Conservation (phyloP, 2,888 invertebrate genomes). For the Rhamnusium bicolor region DNA sequence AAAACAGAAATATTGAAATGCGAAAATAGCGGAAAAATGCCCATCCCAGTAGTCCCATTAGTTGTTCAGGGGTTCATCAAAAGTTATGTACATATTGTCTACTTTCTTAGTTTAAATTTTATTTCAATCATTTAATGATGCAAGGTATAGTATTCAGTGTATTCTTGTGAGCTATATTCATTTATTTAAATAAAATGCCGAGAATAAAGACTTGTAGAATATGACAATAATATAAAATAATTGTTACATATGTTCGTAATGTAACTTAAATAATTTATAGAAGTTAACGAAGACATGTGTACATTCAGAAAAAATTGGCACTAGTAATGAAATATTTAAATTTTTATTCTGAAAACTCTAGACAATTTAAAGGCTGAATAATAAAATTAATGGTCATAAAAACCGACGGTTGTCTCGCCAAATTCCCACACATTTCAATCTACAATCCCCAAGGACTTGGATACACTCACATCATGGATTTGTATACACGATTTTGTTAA, state of each 20-base stretch:
- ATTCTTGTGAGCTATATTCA: too few species aligned
- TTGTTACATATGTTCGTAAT: not conserved
- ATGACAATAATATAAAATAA: not conserved
- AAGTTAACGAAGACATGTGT: too few species aligned
- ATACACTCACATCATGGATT: conserved; percentile 23
- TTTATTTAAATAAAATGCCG: too few species aligned
- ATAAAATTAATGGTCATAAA: conserved; percentile 9
- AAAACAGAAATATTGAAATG: too few species aligned
- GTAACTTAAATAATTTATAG: too few species aligned
- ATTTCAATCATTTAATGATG: too few species aligned
- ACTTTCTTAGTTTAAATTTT: too few species aligned
- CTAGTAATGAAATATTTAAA: not conserved
- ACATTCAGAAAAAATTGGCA: not conserved
- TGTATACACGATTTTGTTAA: conserved; percentile 32
- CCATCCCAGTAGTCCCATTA: too few species aligned
- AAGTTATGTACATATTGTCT: too few species aligned
- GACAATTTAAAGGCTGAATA: not conserved
- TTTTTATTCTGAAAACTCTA: not conserved
- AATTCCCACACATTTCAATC: conserved; percentile 44
- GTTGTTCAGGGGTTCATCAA: too few species aligned
- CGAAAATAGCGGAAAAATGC: too few species aligned
- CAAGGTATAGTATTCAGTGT: too few species aligned
- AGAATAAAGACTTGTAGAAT: not conserved
- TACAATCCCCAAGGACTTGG: conserved; percentile 32
- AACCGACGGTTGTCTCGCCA: conserved; percentile 23